Base-by-base conservation (phyloP, 1,140 invertebrate genomes). In the Leptestheria dahalacensis region DNA sequence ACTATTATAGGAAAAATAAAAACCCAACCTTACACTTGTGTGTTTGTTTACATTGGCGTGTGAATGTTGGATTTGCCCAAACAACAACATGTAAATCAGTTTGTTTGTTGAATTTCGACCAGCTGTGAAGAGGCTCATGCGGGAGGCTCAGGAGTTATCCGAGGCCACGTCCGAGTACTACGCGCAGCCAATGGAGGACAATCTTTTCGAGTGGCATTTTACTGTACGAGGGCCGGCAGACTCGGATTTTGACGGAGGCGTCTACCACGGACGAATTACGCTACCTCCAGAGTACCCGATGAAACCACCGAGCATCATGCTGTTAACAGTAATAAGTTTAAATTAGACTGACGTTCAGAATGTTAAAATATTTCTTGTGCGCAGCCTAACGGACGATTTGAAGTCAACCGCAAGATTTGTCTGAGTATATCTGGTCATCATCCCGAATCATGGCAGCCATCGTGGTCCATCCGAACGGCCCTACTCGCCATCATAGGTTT, bases 121-220 rank as follows among this genome's bases (percentile, higher is more conserved):
- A 88, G 91, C 90, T 73, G 93, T 97, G 1, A 95, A 96, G 73
- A 78, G 93, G 58, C 74, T 97, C 63, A 91, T 97, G 87, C 77
- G 85, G 68, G 93, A 97, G 74, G 91, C 93, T 1, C 75, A 82
- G 64, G 93, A 97, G 71, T 71, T 93, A 49, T 78, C 80, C 29
- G 79, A 88, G 61, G 80, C 91, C 18, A 93, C 90, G 15, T 88
- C 92, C 68, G 86, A 95, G 70, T 96, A 92, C 71, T 85, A 77
- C 74, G 92, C 91, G 21, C 82, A 83, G 66, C 93, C 93, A 24
- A 71, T 97, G 18, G 91, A 97, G 71, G 91, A 96, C 67, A 97
- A 97, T 75, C 72, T 97, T 25, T 97, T 97, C 75, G 93, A 97
- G 71, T 97, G 94, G 94, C 94, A 97, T 74, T 97, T 97, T 71